These are phyloP conservation scores for Syrrhaptes paradoxus DNA, from an alignment of 2,113 vertebrate genomes.

Conservation along the genomic window DNA sequence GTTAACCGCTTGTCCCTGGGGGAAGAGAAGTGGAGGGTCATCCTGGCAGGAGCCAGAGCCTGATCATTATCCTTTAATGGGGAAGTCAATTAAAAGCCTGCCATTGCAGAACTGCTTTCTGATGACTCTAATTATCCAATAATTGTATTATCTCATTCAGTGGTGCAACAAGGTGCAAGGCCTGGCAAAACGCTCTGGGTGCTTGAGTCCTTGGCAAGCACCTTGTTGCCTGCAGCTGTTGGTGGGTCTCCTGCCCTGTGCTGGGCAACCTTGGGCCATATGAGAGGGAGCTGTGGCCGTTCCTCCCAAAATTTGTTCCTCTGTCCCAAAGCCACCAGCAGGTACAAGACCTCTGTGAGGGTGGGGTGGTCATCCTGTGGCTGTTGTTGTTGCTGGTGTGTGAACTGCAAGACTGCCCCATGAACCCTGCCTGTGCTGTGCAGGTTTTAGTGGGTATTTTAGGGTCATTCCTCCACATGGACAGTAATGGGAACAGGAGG, in stretches of 20 bases:
- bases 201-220: background rate
- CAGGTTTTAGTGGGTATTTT: background rate
- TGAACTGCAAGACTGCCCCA: background rate
- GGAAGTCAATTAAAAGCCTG: slow-evolving; percentile 68
- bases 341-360: background rate
- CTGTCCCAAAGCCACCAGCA: background rate
- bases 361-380: background rate
- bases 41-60: slow-evolving; percentile 18
- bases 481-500: background rate
- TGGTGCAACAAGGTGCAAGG: background rate
- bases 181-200: background rate
- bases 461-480: background rate
- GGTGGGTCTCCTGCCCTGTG: background rate
- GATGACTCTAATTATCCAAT: slow-evolving; percentile 68
- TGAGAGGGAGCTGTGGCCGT: background rate
- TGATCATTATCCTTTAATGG: slow-evolving; percentile 65
- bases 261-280: background rate
- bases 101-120: slow-evolving; percentile 59
- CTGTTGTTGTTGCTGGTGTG: background rate
- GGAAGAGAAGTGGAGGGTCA: background rate
- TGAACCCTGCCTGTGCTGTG: background rate
- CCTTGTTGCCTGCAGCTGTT: background rate
- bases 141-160: slow-evolving; percentile 59
- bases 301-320: background rate
- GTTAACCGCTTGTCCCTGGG: background rate